phyloP scores from a whole-genome alignment of 92 coral and sea anemone genomes.

The Plumapathes pennacea region DNA sequence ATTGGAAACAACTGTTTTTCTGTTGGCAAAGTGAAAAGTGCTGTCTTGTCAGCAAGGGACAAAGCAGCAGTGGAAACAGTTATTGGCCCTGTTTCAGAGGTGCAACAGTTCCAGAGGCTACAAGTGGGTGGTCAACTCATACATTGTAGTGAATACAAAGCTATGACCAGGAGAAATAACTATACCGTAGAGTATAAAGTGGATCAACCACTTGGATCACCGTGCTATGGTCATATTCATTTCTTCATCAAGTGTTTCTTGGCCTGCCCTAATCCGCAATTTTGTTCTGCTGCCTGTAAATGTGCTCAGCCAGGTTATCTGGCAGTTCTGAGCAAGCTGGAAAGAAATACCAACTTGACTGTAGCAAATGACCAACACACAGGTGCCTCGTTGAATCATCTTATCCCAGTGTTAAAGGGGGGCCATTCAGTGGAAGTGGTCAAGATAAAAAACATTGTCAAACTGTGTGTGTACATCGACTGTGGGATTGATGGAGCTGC shows the following conservation, averaged over 20 bases:
- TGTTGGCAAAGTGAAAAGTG: slow-evolving; percentile 21
- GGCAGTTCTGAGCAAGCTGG: slow-evolving; percentile 10
- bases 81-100: slow-evolving; percentile 20
- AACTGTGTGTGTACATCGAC: slow-evolving; percentile 24
- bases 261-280: slow-evolving; percentile 22
- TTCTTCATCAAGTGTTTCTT: slow-evolving; percentile 7
- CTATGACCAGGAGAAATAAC: slow-evolving; percentile 35
- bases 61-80: slow-evolving; percentile 28
- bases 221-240: slow-evolving; percentile 21
- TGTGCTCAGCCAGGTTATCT: slow-evolving; percentile 10
- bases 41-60: no score
- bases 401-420: slow-evolving; percentile 16
- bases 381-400: slow-evolving; percentile 7
- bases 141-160: slow-evolving; percentile 21
- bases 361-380: slow-evolving; percentile 20
- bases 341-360: slow-evolving; percentile 4
- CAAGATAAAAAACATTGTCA: slow-evolving; percentile 2
- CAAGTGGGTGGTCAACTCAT: slow-evolving; percentile 4
- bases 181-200: slow-evolving; percentile 8
- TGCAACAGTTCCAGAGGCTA: slow-evolving; percentile 25
- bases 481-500: slow-evolving; percentile 17
- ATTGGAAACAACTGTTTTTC: slow-evolving; percentile 26
- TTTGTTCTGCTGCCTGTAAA: slow-evolving; percentile 8
- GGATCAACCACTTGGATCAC: not conserved
- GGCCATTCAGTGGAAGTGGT: not conserved